These are phyloP conservation scores for Ophraella communa DNA, from an alignment of 2,888 invertebrate genomes.

Conservation along the genomic window DNA sequence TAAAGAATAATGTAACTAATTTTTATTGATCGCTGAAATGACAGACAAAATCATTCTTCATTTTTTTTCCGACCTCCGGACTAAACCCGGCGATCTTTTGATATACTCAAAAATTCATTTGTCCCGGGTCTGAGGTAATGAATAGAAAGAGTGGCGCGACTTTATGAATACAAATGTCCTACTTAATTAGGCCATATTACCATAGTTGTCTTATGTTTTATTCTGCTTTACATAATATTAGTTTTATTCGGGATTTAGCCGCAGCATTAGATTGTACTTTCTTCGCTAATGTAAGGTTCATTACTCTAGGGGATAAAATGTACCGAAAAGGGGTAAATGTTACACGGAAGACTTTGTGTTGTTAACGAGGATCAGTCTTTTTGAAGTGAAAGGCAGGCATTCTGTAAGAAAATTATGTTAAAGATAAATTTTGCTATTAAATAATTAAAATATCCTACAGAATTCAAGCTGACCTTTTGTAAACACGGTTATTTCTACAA, in stretches of 20 bases:
- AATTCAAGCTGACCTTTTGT: too few relatives aligned
- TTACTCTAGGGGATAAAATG: slow-evolving; percentile 19
- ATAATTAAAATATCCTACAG: too few relatives aligned
- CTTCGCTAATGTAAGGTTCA: slow-evolving; percentile 24
- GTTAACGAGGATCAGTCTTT: neutral
- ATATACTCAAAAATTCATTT: slow-evolving; percentile 27
- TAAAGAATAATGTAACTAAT: too few relatives aligned
- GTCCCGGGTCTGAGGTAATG: slow-evolving; percentile 21
- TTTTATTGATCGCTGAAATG: too few relatives aligned
- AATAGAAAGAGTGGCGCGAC: slow-evolving; percentile 23
- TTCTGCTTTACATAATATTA: slow-evolving; percentile 31
- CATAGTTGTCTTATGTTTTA: slow-evolving; percentile 31
- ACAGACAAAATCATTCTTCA: too few relatives aligned
- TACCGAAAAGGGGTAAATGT: slow-evolving; percentile 2
- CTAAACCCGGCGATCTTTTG: neutral
- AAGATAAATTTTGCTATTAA: too few relatives aligned
- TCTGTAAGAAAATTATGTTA: too few relatives aligned
- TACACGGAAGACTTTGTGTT: slow-evolving; percentile 1
- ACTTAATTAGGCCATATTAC: slow-evolving; percentile 32
- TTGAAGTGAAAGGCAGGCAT: too few relatives aligned
- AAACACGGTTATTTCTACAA: too few relatives aligned
- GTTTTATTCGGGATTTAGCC: slow-evolving; percentile 25
- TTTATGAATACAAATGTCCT: slow-evolving; percentile 32
- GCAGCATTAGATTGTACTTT: slow-evolving; percentile 19
- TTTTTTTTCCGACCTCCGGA: neutral